Evolutionary conservation across 2,797 vertebrate species (phyloP).

Genomic region (Scyliorhinus canicula): DNA sequence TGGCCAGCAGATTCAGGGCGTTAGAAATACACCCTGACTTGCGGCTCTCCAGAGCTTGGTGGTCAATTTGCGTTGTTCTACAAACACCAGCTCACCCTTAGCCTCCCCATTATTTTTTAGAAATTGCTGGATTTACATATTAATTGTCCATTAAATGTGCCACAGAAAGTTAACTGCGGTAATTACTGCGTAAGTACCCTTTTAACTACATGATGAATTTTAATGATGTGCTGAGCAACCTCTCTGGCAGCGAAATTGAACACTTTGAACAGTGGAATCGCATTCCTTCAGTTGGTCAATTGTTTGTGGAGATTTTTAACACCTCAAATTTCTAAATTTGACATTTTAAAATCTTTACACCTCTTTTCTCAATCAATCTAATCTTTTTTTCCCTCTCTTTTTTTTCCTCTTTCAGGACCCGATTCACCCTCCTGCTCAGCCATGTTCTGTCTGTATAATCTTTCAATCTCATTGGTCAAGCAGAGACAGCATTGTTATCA

Average conservation of each 20-base stretch:
- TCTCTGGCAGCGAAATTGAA: neutral
- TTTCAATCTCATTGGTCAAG: neutral
- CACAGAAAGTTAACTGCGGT: neutral
- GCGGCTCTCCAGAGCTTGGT: neutral
- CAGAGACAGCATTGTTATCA: neutral
- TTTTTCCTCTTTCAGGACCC: neutral
- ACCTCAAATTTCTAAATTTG: neutral
- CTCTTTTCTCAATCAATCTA: neutral
- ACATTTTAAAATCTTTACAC: neutral
- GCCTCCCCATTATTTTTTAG: neutral
- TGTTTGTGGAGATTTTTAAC: neutral
- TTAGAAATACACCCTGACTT: neutral
- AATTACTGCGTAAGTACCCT: neutral
- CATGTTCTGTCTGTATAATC: neutral
- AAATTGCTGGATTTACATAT: neutral
- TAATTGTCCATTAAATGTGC: neutral
- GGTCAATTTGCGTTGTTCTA: neutral
- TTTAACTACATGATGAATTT: neutral
- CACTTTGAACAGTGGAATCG: neutral
- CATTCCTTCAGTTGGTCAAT: neutral
- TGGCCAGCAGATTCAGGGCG: neutral
- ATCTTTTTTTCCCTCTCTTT: neutral
- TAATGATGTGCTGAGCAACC: neutral
- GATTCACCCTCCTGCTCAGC: neutral
- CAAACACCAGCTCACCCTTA: neutral